Evolutionary conservation across 2,888 invertebrate genomes (phyloP).

Genomic region (Euspilapteryx auroguttella): DNA sequence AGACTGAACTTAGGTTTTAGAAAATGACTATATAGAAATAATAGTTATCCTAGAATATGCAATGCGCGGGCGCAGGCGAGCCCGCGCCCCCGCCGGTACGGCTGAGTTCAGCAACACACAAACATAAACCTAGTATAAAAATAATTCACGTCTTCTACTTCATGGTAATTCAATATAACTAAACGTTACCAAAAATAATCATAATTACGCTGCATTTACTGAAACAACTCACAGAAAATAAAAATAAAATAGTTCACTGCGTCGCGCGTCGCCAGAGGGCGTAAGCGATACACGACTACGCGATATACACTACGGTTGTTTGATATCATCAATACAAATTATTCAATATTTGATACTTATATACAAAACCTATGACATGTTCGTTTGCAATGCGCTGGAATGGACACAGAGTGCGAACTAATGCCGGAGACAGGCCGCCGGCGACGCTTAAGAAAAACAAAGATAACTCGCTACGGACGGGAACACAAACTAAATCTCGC

Average conservation of each 20-base stretch:
- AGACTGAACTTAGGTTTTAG: constrained; percentile 34
- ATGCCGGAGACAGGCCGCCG: too few species aligned
- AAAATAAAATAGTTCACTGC: constrained; percentile 29
- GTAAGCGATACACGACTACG: constrained; percentile 34
- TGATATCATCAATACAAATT: too few species aligned
- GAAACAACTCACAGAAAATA: constrained; percentile 28
- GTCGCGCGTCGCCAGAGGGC: constrained; percentile 27
- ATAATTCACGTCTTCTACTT: constrained; percentile 24
- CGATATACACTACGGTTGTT: too few species aligned
- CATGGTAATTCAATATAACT: constrained; percentile 41
- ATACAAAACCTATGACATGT: constrained; percentile 30
- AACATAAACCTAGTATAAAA: constrained; percentile 29
- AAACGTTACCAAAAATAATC: constrained; percentile 29
- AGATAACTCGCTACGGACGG: constrained; percentile 50
- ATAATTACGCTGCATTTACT: constrained; percentile 26
- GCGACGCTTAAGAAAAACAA: too few species aligned
- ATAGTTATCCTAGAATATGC: constrained; percentile 41
- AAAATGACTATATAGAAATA: constrained; percentile 49
- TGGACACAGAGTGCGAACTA: too few species aligned
- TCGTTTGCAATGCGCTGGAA: constrained; percentile 17
- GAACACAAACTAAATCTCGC: constrained; percentile 39
- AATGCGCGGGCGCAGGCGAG: too few species aligned
- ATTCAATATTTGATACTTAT: too few species aligned
- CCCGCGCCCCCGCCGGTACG: too few species aligned
- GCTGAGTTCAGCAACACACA: constrained; percentile 18